Conservation (phyloP, 2,113 vertebrate species). For the Pitta sordida region DNA sequence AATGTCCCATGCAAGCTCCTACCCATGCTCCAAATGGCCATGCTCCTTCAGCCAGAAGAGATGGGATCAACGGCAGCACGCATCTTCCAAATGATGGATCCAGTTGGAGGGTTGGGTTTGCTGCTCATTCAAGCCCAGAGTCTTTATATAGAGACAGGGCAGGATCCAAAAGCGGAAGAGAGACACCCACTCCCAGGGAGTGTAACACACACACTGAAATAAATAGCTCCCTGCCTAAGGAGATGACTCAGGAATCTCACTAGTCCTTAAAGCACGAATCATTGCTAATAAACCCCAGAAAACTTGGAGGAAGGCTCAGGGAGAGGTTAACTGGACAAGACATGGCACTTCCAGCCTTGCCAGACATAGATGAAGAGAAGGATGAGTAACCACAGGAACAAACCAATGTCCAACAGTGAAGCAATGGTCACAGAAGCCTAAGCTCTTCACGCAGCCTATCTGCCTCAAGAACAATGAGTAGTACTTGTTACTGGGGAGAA, state of each 20-base stretch:
- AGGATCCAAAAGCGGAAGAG: constrained; percentile 60
- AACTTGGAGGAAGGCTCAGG: background rate
- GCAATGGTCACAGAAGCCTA: background rate
- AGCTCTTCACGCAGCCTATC: background rate
- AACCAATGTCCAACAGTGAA: accelerated
- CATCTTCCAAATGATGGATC: background rate
- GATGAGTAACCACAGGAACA: background rate
- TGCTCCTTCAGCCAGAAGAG: background rate
- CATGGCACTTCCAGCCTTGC: background rate
- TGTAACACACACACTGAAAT: constrained; percentile 46
- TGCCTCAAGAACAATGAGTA: background rate
- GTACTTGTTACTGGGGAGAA: accelerated
- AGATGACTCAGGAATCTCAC: constrained; percentile 58
- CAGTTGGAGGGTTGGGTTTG: constrained; percentile 14
- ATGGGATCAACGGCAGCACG: background rate
- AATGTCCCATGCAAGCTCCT: background rate
- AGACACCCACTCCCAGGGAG: constrained; percentile 57
- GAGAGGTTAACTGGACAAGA: background rate
- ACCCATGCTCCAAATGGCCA: background rate
- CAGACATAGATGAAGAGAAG: background rate
- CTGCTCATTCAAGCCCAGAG: constrained; percentile 51
- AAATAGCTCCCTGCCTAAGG: constrained; percentile 52
- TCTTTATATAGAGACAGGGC: constrained; percentile 59
- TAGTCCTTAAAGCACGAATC: constrained; percentile 25
- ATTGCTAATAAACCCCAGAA: constrained; percentile 6